Evolutionary conservation across 2,113 vertebrate genomes (phyloP).

Genomic region (Pionites leucogaster): DNA sequence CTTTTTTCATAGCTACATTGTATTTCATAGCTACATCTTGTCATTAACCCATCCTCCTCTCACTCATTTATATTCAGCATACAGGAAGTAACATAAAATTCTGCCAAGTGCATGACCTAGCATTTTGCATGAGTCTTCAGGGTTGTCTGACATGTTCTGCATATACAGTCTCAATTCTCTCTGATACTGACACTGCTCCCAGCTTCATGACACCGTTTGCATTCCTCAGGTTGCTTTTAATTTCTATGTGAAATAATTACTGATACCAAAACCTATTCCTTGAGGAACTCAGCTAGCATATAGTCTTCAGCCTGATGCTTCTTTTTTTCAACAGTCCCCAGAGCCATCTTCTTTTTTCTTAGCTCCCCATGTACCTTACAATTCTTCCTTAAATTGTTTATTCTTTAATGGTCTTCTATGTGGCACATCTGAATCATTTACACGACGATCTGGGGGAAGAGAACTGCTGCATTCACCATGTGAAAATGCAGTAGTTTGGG

Average conservation of each 20-base stretch:
- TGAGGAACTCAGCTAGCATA: not conserved
- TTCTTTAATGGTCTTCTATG: not conserved
- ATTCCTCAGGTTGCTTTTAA: not conserved
- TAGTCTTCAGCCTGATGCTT: not conserved
- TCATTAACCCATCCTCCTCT: conserved; percentile 3
- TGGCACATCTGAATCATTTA: not conserved
- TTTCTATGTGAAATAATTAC: not conserved
- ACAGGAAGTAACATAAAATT: not conserved
- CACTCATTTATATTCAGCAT: conserved; percentile 25
- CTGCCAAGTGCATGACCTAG: conserved; percentile 23
- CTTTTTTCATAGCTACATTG: not conserved
- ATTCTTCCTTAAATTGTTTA: rapidly evolving
- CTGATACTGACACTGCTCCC: not conserved
- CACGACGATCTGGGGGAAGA: not conserved
- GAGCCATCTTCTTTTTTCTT: not conserved
- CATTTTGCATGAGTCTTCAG: not conserved
- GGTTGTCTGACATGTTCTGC: not conserved
- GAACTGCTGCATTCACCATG: not conserved
- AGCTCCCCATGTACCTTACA: not conserved
- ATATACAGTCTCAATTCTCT: not conserved
- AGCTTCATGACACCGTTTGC: not conserved
- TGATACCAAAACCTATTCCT: not conserved
- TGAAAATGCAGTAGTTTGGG: rapidly evolving
- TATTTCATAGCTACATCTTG: conserved; percentile 1
- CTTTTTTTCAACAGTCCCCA: not conserved